Percentiles rank a stretch among this genome's conserved stretches.
phyloP scores from a whole-genome alignment of 1,140 invertebrate species.

The Drosophila simulans region DNA sequence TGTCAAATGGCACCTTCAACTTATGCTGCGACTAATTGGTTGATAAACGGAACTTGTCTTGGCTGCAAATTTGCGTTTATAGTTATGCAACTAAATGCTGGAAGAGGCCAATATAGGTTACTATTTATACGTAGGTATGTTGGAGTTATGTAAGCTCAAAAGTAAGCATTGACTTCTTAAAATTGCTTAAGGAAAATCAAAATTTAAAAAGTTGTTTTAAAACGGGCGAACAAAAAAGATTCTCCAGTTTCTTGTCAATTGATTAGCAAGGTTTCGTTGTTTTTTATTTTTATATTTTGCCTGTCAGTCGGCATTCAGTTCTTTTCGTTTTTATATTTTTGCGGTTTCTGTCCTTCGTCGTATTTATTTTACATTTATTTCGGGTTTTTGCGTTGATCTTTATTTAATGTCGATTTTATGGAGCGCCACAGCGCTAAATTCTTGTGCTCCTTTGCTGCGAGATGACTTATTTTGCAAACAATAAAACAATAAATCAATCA shows the following conservation, averaged over 20 bases:
- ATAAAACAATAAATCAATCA: slow-evolving; percentile 83
- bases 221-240: neutral
- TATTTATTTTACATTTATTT: slow-evolving; percentile 15
- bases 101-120: neutral
- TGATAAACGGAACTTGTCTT: slow-evolving; percentile 31
- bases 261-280: slow-evolving; percentile 18
- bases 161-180: neutral
- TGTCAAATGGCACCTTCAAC: slow-evolving; percentile 33
- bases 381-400: slow-evolving; percentile 35
- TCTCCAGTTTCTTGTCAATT: neutral
- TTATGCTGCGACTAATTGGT: slow-evolving; percentile 15
- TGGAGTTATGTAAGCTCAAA: neutral
- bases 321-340: neutral
- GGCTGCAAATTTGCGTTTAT: slow-evolving; percentile 13
- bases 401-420: slow-evolving; percentile 43
- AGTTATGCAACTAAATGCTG: slow-evolving; percentile 6
- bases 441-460: slow-evolving; percentile 17
- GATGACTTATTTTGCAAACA: slow-evolving; percentile 80
- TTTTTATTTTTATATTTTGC: neutral
- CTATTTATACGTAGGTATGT: neutral
- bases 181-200: neutral
- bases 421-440: slow-evolving; percentile 52
- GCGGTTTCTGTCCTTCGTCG: neutral
- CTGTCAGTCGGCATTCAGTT: slow-evolving; percentile 9
- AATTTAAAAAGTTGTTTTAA: neutral